Conservation (phyloP, 2,113 vertebrate genomes). For the Cyanocitta stelleri region DNA sequence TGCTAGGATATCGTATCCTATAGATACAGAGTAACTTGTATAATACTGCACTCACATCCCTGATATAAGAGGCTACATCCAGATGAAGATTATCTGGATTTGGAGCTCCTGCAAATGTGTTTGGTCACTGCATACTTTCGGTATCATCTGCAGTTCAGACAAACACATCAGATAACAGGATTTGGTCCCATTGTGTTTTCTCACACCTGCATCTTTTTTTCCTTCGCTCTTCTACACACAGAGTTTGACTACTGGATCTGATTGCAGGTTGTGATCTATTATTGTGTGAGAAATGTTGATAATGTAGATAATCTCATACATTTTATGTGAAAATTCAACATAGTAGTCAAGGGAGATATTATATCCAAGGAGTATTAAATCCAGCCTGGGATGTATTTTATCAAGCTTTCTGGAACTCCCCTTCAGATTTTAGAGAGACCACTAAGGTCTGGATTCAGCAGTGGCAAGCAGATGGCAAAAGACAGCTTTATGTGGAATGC, state of each 20-base stretch:
- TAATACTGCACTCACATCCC: rapidly evolving
- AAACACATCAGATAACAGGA: not conserved
- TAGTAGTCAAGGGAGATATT: not conserved
- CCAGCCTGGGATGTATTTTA: not conserved
- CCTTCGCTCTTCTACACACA: not conserved
- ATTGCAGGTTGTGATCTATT: not conserved
- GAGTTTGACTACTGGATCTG: not conserved
- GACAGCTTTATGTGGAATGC: not conserved
- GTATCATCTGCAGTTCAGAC: not conserved
- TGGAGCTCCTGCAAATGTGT: not conserved
- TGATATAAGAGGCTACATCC: not conserved
- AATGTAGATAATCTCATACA: not conserved
- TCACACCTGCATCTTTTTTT: not conserved
- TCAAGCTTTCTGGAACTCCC: not conserved
- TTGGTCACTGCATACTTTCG: not conserved
- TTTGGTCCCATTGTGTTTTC: not conserved
- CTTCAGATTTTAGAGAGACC: not conserved
- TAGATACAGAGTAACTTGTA: not conserved
- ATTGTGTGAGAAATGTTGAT: not conserved
- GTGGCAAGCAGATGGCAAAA: not conserved
- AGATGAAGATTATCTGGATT: not conserved
- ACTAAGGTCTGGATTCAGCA: not conserved
- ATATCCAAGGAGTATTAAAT: not conserved
- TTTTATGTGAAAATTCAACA: not conserved
- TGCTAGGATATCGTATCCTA: not conserved